Evolutionary conservation across 2,888 invertebrate genomes (phyloP).

Genomic region (Seira musarum): DNA sequence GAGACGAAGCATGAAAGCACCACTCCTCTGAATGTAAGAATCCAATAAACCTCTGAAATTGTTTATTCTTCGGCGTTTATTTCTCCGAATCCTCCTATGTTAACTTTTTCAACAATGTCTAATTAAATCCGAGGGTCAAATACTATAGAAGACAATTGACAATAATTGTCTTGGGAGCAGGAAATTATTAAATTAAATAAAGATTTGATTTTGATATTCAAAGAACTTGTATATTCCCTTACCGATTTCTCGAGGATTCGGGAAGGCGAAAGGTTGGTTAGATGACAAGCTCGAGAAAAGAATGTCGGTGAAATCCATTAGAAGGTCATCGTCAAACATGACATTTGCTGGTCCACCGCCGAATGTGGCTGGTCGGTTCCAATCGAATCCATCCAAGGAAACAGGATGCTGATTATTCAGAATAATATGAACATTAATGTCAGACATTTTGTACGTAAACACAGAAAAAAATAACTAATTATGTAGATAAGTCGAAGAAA

Average conservation of each 20-base stretch:
- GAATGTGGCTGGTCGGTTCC: constrained; percentile 80
- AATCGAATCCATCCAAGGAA: constrained; percentile 79
- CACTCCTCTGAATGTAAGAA: too few species aligned
- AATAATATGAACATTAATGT: too few species aligned
- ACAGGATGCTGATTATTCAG: constrained; percentile 67
- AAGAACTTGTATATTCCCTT: constrained; percentile 72
- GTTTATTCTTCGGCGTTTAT: too few species aligned
- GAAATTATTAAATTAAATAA: too few species aligned
- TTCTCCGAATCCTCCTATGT: too few species aligned
- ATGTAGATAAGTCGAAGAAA: neutral
- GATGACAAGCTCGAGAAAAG: constrained; percentile 88
- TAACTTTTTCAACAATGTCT: too few species aligned
- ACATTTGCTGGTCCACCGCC: constrained; percentile 77
- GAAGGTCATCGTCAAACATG: constrained; percentile 86
- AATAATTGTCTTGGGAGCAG: too few species aligned
- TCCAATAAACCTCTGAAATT: too few species aligned
- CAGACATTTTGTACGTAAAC: neutral
- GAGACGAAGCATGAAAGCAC: too few species aligned
- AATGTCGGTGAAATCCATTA: constrained; percentile 90
- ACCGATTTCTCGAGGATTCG: constrained; percentile 97
- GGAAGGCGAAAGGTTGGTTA: constrained; percentile 92
- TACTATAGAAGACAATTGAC: too few species aligned
- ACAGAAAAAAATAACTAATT: neutral
- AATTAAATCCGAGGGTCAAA: too few species aligned
- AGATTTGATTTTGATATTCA: neutral